Evolutionary conservation across 2,113 vertebrate species (phyloP).

Genomic region (Zapus hudsonius): DNA sequence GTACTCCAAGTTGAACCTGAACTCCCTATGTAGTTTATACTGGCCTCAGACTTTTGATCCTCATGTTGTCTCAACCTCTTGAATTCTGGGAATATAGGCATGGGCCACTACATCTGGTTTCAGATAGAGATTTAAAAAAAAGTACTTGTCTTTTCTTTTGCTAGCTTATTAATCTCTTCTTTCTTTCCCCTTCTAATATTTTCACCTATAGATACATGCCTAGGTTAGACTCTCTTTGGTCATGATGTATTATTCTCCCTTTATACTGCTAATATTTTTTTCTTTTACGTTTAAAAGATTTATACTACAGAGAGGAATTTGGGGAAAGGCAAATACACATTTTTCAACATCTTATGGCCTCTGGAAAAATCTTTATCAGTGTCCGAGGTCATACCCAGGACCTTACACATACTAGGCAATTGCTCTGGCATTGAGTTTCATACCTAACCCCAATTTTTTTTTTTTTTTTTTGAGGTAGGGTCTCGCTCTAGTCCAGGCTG

Average conservation of each 20-base stretch:
- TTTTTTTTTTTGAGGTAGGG: too few species aligned
- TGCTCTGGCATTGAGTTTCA: background rate
- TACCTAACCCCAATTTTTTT: background rate
- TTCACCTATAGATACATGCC: background rate
- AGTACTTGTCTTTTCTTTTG: background rate
- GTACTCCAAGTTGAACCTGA: background rate
- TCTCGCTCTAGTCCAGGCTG: too few species aligned
- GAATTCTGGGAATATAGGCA: background rate
- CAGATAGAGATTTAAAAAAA: too few species aligned
- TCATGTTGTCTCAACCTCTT: background rate
- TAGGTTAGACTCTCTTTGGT: background rate
- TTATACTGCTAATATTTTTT: conserved; percentile 3
- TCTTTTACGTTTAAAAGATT: conserved; percentile 11
- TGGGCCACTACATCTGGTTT: too few species aligned
- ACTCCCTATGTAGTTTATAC: background rate
- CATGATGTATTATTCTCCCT: background rate
- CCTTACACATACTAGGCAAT: background rate
- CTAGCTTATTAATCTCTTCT: background rate
- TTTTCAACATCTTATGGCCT: conserved; percentile 8
- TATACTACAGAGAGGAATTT: background rate
- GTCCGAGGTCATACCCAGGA: background rate
- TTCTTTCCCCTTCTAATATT: conserved; percentile 33
- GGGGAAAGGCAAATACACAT: conserved; percentile 9
- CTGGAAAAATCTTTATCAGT: conserved; percentile 12
- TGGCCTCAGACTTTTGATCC: background rate